Evolutionary conservation across 2,888 invertebrate genomes (phyloP).

Genomic region (Conomelus anceps): DNA sequence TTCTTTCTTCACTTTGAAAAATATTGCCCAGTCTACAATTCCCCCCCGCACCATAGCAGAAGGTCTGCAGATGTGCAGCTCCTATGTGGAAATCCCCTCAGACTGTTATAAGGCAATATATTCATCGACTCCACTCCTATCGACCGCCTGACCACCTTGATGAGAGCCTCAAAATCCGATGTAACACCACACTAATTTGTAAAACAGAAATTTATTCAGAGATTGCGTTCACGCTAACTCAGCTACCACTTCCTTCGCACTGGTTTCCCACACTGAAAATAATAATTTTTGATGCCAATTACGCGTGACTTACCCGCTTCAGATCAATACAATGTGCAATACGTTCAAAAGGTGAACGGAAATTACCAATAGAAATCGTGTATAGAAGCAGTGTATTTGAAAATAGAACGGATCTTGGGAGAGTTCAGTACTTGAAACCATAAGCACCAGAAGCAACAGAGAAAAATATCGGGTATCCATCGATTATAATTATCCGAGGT

Average conservation of each 20-base stretch:
- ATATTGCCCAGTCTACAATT: too few relatives aligned
- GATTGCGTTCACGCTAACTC: background rate
- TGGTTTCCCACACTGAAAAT: background rate
- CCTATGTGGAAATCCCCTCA: too few relatives aligned
- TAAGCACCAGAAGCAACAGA: background rate
- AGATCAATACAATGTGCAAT: background rate
- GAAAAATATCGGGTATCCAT: background rate
- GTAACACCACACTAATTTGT: background rate
- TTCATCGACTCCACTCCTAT: background rate
- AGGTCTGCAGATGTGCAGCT: too few relatives aligned
- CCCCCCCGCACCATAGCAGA: too few relatives aligned
- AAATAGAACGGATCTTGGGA: background rate
- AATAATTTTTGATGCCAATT: background rate
- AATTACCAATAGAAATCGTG: background rate
- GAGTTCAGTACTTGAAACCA: background rate
- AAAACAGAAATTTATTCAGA: background rate
- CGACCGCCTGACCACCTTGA: background rate
- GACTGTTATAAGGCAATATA: too few relatives aligned
- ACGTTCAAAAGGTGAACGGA: background rate
- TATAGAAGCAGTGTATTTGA: background rate
- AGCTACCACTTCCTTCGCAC: background rate
- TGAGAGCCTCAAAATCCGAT: background rate
- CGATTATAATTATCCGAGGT: background rate
- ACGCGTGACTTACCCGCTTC: background rate
- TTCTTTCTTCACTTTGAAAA: too few relatives aligned